A percentile compares a stretch with the other conserved stretches of the same genome.
Evolutionary conservation across 2,888 invertebrate species (phyloP).

Genomic region (Sesamia inferens): DNA sequence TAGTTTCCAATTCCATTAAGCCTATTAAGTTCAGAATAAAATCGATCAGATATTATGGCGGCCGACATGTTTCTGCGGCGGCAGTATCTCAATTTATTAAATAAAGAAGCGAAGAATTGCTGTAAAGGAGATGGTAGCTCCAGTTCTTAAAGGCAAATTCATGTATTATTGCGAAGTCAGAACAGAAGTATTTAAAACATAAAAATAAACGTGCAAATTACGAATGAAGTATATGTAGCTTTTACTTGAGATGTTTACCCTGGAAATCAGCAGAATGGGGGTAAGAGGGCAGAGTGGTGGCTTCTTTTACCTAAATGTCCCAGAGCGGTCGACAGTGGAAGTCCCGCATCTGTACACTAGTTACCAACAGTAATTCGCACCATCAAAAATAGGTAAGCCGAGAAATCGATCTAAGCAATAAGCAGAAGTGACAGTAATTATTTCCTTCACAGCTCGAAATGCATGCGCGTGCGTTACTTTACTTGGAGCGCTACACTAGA

Average conservation of each 20-base stretch:
- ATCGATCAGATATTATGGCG: no score
- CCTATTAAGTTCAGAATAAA: no score
- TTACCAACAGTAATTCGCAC: not conserved
- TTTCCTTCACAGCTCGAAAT: conserved; percentile 83
- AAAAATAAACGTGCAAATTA: not conserved
- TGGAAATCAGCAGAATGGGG: not conserved
- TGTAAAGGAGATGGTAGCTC: no score
- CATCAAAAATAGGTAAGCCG: not conserved
- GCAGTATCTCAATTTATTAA: not conserved
- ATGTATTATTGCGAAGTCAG: no score
- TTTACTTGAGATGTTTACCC: not conserved
- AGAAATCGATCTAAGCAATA: not conserved
- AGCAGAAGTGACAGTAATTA: not conserved
- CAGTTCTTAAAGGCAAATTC: no score
- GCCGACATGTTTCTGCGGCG: not conserved
- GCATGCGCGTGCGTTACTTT: conserved; percentile 90
- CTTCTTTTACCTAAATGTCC: not conserved
- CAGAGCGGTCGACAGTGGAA: not conserved
- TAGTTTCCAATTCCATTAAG: not conserved
- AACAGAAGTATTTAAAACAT: no score
- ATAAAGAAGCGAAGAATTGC: no score
- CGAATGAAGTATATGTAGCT: not conserved
- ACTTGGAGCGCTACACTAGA: conserved; percentile 89
- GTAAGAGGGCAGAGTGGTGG: no score
- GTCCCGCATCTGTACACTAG: not conserved